Evolutionary conservation across 1,140 invertebrate species (phyloP), one percentile per base, ranked within the genome.

Genomic region (Cydia strobilella): DNA sequence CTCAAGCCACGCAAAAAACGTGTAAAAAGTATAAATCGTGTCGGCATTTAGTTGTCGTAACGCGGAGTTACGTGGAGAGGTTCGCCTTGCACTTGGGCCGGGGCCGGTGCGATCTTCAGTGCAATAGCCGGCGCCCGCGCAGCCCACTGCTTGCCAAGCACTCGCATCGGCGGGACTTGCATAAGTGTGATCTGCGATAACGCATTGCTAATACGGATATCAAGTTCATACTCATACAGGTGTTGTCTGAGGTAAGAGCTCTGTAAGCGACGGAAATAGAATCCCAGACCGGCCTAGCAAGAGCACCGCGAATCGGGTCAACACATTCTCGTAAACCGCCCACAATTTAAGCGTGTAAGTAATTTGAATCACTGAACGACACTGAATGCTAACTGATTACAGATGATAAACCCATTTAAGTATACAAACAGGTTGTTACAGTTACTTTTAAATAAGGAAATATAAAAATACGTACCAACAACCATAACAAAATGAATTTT

Each of bases 81-180:
- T 86, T 91, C 77, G 81, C 88, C 88, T 90, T 89, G 88, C 88
- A 86, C 89, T 91, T 91, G 89, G 84, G 75, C 23, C 75, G 75
- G 89, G 84, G 75, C 23, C 75, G 75, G 66, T 25, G 54, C 77
- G 84, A 77, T 91, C 90, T 90, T 89, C 87, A 90, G 90, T 88
- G 88, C 90, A 90, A 89, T 82, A 90, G 82, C 84, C 89, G 84
- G 71, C 18, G 35, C 9, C 85, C 79, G 75, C 80, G 83, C 80
- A 20, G 54, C 9, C 54, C 20, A 23, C 54, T 18, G 15, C 54
- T 59, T 20, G 20, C 54, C 9, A n/a, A 23, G 18, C 54, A 59
- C 54, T 23, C 9, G 3, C 18, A 23, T 59, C 6, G 6, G n/a
- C 18, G 9, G 9, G 18, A 23, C 20, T 23, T 15, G 25, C 7